Base-by-base conservation (phyloP, 2,888 invertebrate species). In the Liposcelis brunnea region DNA sequence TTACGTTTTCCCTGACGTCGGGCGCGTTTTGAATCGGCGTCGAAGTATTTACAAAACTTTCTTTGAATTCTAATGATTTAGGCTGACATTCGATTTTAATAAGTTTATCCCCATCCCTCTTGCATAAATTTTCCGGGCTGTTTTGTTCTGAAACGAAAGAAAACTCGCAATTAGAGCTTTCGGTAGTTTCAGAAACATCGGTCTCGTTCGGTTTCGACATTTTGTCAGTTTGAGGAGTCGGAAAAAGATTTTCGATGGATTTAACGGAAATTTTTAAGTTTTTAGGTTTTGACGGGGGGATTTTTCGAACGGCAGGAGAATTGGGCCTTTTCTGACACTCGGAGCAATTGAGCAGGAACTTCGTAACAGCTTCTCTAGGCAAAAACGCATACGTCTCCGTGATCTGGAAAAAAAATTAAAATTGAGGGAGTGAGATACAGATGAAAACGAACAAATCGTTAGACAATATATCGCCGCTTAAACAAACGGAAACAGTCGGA, bases 331-430 rank as follows among this genome's bases (percentile, higher is more conserved):
- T 77, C 60, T 86, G 85, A 65, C 94, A 94, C 65, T 91, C 90
- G 36, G 85, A 80, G 64, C 93, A 94, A 56, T 90, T 87, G 64
- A 93, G 79, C 48, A 94, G 77, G 69, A 94, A 94, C 56, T 89
- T 80, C 48, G 94, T 94, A 61, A 94, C 93, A 43, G 94, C 93
- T 66, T 94, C 94, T 47, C 94, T 78, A 3, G 94, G 94, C 55
- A 94, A 72, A 61, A 93, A 94, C 43, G 91, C 90, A 70, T 89
- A 94, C 49, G 87, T 90, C 68, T 94, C 93, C 44, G 93, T 91
- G 59, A 94, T 93, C 94, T 94, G 74, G 48, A 69, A 71, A 59
- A 59, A 60, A 61, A 62, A 58, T 57, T 56, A 57, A 58, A n/a
- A n/a, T n/a, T n/a, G n/a, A n/a, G n/a, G n/a, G n/a, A n/a, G n/a